Percentiles rank a stretch among this genome's conserved stretches.
Conservation (phyloP, 2,888 invertebrate species). For the Crematogaster levior region DNA sequence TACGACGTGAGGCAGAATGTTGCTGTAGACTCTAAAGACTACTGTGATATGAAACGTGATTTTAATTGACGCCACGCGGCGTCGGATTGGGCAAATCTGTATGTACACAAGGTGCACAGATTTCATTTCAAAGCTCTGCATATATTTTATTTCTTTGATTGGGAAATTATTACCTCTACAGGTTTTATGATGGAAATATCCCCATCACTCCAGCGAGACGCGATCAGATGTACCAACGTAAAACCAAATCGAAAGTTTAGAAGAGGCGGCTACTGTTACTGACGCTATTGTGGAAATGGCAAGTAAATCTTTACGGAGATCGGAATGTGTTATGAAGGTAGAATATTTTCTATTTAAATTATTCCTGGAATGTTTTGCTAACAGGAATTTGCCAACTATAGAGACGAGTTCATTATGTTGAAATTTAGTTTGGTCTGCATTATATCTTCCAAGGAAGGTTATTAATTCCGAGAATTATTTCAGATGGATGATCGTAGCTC, state of each 20-base stretch:
- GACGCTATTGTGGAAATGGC: slow-evolving; percentile 99
- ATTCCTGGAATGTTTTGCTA: not conserved
- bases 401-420: not conserved
- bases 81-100: slow-evolving; percentile 89
- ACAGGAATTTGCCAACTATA: not conserved
- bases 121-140: not conserved
- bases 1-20: slow-evolving; percentile 87
- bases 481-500: slow-evolving; percentile 94
- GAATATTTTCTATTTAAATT: slow-evolving; percentile 66
- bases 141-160: slow-evolving; percentile 21
- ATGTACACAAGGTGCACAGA: slow-evolving; percentile 90
- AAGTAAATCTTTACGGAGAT: slow-evolving; percentile 92
- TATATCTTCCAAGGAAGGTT: slow-evolving; percentile 12
- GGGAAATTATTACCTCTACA: slow-evolving; percentile 79
- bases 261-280: slow-evolving; percentile 90
- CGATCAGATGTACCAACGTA: slow-evolving; percentile 99
- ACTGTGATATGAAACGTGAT: slow-evolving; percentile 88
- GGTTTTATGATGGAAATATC: slow-evolving; percentile 98
- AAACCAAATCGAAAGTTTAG: slow-evolving; percentile 89
- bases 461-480: not conserved
- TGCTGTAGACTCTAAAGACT: slow-evolving; percentile 88
- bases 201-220: slow-evolving; percentile 97
- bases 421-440: not conserved
- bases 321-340: slow-evolving; percentile 76
- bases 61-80: slow-evolving; percentile 86